Evolutionary conservation across 1,140 invertebrate genomes (phyloP).

Genomic region (Potamilus streckersoni): DNA sequence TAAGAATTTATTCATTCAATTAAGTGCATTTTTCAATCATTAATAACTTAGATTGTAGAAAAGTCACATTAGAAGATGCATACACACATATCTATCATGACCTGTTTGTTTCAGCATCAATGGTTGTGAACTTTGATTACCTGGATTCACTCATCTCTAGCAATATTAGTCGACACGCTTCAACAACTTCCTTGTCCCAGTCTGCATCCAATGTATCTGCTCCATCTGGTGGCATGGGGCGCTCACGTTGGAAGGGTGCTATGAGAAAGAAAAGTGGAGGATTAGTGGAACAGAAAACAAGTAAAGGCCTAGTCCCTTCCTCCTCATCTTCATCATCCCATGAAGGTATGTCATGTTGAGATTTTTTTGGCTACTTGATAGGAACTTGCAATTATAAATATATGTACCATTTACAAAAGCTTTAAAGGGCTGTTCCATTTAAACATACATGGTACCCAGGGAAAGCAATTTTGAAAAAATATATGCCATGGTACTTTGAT

Average conservation of each 20-base stretch:
- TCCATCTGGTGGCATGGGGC: background rate
- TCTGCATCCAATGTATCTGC: slow-evolving; percentile 39
- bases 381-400: too few relatives aligned
- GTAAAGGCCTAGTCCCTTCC: slow-evolving; percentile 19
- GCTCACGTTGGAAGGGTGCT: background rate
- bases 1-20: too few relatives aligned
- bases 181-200: slow-evolving; percentile 40
- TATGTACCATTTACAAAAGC: too few relatives aligned
- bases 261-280: background rate
- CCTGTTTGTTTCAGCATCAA: slow-evolving; percentile 27
- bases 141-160: slow-evolving; percentile 42
- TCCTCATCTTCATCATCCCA: slow-evolving; percentile 32
- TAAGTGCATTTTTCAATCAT: too few relatives aligned
- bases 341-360: slow-evolving; percentile 6
- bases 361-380: too few relatives aligned
- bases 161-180: slow-evolving; percentile 42
- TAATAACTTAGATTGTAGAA: too few relatives aligned
- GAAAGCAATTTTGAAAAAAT: too few relatives aligned
- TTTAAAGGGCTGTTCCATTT: too few relatives aligned
- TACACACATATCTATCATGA: background rate
- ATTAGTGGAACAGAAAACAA: slow-evolving; percentile 12
- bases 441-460: too few relatives aligned
- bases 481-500: too few relatives aligned
- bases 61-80: too few relatives aligned
- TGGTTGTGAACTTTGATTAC: slow-evolving; percentile 43